Evolutionary conservation across 2,113 vertebrate genomes (phyloP).

Genomic region (Zosterops hypoxanthus): DNA sequence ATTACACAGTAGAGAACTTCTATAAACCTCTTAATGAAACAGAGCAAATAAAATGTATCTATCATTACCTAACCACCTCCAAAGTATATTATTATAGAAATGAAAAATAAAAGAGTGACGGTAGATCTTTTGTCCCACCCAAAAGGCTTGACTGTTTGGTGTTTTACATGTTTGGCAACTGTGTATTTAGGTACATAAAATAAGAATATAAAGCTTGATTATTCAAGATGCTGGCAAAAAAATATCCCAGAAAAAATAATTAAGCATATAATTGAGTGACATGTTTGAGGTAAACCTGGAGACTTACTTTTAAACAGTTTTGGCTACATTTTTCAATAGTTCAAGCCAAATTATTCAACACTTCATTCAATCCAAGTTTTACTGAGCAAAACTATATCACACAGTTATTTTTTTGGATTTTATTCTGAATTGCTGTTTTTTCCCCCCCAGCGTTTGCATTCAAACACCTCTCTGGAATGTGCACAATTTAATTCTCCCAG

Average conservation of each 20-base stretch:
- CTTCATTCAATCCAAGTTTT: fast-evolving
- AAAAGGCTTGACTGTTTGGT: not conserved
- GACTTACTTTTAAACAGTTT: constrained; percentile 11
- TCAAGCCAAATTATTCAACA: constrained; percentile 8
- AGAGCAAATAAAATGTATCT: not conserved
- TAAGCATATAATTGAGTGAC: not conserved
- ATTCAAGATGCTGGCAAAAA: constrained; percentile 1
- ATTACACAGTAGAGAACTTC: not conserved
- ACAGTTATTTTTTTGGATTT: not conserved
- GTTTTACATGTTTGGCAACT: not conserved
- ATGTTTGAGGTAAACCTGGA: constrained; percentile 12
- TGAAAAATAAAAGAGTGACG: not conserved
- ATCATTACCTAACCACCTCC: not conserved
- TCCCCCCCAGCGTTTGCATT: not conserved
- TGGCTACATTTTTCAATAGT: not conserved
- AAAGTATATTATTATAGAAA: not conserved
- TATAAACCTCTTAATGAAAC: not conserved
- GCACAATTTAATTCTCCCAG: not conserved
- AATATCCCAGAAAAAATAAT: not conserved
- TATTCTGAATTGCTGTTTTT: not conserved
- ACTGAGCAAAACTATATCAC: not conserved
- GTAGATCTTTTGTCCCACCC: not conserved
- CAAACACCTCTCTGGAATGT: constrained; percentile 29
- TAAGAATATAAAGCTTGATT: not conserved
- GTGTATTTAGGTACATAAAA: not conserved